Evolutionary conservation across 1,140 invertebrate species (phyloP).

Genomic region (Camponotus vicinus): DNA sequence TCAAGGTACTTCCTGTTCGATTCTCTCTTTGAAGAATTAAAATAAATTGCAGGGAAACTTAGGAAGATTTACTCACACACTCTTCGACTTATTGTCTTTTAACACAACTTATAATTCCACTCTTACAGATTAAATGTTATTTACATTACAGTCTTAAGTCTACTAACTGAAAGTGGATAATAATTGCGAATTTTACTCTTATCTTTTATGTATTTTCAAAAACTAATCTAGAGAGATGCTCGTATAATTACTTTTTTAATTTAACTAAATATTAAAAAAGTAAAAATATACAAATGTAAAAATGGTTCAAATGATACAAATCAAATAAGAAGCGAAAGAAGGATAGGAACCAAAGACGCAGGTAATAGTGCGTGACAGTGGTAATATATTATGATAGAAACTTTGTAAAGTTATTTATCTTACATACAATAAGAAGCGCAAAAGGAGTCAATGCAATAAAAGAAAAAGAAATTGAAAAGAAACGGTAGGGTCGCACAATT

Average conservation of each 20-base stretch:
- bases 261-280: not conserved
- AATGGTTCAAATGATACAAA: too few relatives aligned
- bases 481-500: too few relatives aligned
- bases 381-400: too few relatives aligned
- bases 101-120: not conserved
- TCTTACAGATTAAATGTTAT: not conserved
- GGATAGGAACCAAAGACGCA: too few relatives aligned
- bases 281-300: too few relatives aligned
- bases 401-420: too few relatives aligned
- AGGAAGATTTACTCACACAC: not conserved
- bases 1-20: not conserved
- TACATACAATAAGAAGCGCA: too few relatives aligned
- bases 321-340: too few relatives aligned
- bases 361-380: too few relatives aligned
- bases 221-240: not conserved
- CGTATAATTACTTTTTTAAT: not conserved
- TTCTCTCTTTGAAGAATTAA: not conserved
- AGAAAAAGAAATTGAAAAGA: too few relatives aligned
- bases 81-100: not conserved
- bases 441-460: too few relatives aligned
- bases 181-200: not conserved
- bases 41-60: not conserved
- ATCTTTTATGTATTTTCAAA: not conserved
- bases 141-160: not conserved
- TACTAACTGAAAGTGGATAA: not conserved